These are phyloP conservation scores for Limnephilus lunatus DNA, from an alignment of 2,888 invertebrate genomes.

Conservation along the genomic window DNA sequence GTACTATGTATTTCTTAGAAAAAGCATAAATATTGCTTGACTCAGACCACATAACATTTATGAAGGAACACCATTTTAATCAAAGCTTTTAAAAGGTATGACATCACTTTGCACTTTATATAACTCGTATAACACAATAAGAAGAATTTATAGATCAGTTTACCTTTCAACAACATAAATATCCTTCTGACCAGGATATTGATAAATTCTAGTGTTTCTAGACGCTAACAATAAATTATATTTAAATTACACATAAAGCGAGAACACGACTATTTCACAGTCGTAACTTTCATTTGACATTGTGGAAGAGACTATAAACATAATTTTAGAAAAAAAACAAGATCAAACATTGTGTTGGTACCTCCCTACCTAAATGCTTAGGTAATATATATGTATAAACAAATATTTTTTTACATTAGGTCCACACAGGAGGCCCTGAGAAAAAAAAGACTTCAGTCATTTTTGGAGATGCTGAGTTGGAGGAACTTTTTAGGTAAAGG, in stretches of 20 bases:
- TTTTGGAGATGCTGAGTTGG: too few species aligned
- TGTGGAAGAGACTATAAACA: conserved; percentile 52
- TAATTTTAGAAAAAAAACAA: conserved; percentile 39
- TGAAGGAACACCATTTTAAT: too few species aligned
- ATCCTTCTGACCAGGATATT: neutral
- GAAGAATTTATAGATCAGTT: neutral
- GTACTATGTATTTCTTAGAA: neutral
- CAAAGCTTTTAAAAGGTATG: too few species aligned
- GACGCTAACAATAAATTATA: conserved; percentile 14
- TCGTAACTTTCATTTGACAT: conserved; percentile 54
- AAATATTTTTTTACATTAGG: too few species aligned
- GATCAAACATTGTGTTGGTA: neutral
- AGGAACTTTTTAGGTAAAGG: too few species aligned
- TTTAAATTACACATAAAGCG: conserved; percentile 9
- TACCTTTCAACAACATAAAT: neutral
- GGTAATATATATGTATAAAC: too few species aligned
- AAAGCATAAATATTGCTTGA: neutral
- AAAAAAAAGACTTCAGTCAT: too few species aligned
- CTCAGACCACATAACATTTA: neutral
- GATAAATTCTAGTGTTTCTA: conserved; percentile 9
- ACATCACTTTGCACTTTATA: neutral
- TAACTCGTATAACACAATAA: neutral
- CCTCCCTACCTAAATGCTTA: neutral
- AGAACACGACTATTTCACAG: conserved; percentile 3
- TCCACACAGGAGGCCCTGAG: too few species aligned